phyloP scores from a whole-genome alignment of 1,140 invertebrate genomes.

The Cyclina sinensis region DNA sequence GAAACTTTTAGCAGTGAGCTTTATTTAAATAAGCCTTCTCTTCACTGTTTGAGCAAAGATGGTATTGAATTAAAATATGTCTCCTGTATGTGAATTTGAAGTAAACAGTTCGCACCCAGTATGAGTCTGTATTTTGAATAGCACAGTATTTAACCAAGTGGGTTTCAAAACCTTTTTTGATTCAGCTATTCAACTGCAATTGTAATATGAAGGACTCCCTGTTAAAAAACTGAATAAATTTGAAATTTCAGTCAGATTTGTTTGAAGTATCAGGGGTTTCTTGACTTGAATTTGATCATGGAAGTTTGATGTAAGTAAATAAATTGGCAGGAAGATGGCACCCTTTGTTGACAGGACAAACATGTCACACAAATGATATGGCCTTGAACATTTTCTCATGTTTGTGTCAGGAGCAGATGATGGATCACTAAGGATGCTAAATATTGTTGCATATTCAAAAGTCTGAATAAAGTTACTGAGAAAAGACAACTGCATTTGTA shows the following conservation, averaged over 20 bases:
- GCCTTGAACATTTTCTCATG: background rate
- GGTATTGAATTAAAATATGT: background rate
- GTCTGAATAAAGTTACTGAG: no score
- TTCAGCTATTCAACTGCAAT: conserved; percentile 1
- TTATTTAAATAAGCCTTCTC: conserved; percentile 16
- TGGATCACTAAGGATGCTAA: no score
- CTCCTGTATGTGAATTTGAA: background rate
- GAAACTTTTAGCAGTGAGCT: background rate
- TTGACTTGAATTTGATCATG: conserved; percentile 21
- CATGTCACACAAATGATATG: background rate
- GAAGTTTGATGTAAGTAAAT: conserved; percentile 10
- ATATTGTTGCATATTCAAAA: no score
- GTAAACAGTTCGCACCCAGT: background rate
- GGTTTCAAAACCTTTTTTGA: background rate
- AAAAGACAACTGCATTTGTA: no score
- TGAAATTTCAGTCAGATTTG: background rate
- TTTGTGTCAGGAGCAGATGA: background rate
- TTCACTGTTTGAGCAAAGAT: background rate
- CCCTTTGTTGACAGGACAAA: background rate
- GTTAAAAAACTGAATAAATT: conserved; percentile 12
- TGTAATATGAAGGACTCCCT: background rate
- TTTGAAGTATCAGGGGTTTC: background rate
- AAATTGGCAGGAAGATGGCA: conserved; percentile 23
- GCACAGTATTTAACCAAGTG: background rate
- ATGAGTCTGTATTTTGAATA: background rate